Conservation (phyloP, 23 tunicate genomes). For the Diplosoma virens region DNA sequence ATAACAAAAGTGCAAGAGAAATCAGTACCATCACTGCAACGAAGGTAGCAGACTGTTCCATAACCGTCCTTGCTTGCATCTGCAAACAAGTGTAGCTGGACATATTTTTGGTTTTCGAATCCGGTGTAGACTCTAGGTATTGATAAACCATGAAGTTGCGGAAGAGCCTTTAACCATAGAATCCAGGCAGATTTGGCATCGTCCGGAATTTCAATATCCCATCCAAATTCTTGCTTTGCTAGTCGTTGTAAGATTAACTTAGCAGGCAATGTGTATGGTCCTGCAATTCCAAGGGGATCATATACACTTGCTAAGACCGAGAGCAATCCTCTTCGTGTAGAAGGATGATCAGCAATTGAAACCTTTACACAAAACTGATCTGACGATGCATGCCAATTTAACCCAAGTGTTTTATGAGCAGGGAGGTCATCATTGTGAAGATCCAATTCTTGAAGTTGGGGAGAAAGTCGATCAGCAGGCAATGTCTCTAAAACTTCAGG, state of each 20-base stretch:
- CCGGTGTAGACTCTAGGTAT: slow-evolving; percentile 8
- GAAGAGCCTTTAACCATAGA: not conserved
- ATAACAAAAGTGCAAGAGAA: not conserved
- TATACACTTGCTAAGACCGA: not conserved
- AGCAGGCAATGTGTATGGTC: slow-evolving; percentile 1
- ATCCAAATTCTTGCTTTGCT: not conserved
- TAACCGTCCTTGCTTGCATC: slow-evolving; percentile 28
- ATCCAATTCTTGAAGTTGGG: too few relatives aligned
- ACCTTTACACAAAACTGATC: slow-evolving; percentile 14
- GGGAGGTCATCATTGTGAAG: too few relatives aligned
- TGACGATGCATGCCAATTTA: not conserved
- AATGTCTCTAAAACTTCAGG: too few relatives aligned
- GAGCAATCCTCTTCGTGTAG: slow-evolving; percentile 12
- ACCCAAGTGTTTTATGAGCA: too few relatives aligned
- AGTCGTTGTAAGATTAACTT: not conserved
- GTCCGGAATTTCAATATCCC: slow-evolving; percentile 3
- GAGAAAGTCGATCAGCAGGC: too few relatives aligned
- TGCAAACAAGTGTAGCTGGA: slow-evolving; percentile 30
- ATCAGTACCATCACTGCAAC: not conserved
- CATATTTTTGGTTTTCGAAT: not conserved
- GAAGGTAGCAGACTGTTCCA: slow-evolving; percentile 25
- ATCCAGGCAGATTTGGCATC: not conserved
- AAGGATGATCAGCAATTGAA: not conserved
- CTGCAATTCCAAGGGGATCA: slow-evolving; percentile 19
- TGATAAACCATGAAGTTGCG: not conserved